phyloP scores from a whole-genome alignment of 2,888 invertebrate genomes.

The Odontothrips loti region DNA sequence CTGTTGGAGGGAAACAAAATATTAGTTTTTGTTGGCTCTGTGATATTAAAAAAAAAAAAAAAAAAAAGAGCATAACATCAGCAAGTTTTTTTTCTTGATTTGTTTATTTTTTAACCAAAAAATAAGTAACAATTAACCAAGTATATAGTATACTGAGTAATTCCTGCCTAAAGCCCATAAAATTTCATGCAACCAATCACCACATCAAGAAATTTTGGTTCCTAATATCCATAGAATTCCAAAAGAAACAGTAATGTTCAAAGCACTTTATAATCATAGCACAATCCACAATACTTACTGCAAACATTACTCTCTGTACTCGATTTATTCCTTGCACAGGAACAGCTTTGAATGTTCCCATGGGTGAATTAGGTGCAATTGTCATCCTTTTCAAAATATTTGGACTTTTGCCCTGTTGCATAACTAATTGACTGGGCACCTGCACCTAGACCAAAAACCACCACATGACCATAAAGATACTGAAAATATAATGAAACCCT shows the following conservation, averaged over 20 bases:
- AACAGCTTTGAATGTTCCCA: not conserved
- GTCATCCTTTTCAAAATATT: slow-evolving; percentile 36
- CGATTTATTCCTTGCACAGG: not conserved
- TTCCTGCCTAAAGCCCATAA: no score
- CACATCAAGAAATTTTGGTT: no score
- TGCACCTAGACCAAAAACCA: slow-evolving; percentile 4
- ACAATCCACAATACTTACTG: slow-evolving; percentile 1
- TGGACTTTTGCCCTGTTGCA: slow-evolving; percentile 30
- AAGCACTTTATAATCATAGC: not conserved
- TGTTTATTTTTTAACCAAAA: no score
- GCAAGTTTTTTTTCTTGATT: no score
- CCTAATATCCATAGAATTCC: no score
- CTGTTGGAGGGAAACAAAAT: not conserved
- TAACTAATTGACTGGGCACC: slow-evolving; percentile 16
- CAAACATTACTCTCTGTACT: not conserved
- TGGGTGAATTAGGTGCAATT: not conserved
- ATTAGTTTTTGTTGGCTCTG: not conserved
- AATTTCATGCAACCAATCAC: no score
- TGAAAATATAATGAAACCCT: no score
- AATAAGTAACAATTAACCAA: no score
- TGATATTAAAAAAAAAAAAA: no score
- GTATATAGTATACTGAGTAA: no score
- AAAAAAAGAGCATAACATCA: no score
- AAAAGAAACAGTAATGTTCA: not conserved
- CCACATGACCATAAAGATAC: not conserved